Conservation (phyloP, 2,113 vertebrate genomes). For the Sialia sialis region DNA sequence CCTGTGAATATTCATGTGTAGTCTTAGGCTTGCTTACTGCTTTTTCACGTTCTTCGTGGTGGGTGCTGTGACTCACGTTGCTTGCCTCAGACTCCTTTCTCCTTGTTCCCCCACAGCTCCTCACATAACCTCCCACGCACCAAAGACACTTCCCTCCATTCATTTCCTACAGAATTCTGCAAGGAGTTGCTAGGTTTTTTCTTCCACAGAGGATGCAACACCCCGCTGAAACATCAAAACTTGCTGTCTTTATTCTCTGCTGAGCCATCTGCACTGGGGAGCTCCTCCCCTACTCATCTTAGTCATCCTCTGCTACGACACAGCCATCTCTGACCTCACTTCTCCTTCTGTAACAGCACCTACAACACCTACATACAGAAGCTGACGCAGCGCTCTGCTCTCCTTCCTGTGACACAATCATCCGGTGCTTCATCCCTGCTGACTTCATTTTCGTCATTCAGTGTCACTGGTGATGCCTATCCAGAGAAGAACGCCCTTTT, state of each 20-base stretch:
- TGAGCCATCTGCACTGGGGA: neutral
- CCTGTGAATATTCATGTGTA: slow-evolving; percentile 61
- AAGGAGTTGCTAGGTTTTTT: neutral
- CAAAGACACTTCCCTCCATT: neutral
- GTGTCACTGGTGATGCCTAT: neutral
- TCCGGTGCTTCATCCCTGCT: neutral
- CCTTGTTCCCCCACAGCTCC: slow-evolving; percentile 4
- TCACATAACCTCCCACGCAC: neutral
- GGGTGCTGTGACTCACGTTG: slow-evolving; percentile 52
- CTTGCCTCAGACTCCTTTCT: slow-evolving; percentile 30
- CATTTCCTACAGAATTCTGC: neutral
- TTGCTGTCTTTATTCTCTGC: neutral
- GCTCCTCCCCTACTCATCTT: slow-evolving; percentile 17
- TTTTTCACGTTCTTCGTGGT: slow-evolving; percentile 30
- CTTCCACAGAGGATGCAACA: neutral
- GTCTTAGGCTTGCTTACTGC: slow-evolving; percentile 37
- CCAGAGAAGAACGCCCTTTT: neutral
- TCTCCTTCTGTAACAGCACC: neutral
- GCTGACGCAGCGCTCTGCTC: neutral
- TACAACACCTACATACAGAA: neutral
- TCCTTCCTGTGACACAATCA: neutral
- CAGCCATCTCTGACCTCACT: neutral
- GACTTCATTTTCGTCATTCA: neutral
- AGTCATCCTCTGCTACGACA: slow-evolving; percentile 22
- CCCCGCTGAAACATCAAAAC: neutral